Evolutionary conservation across 1,140 invertebrate species (phyloP), one percentile per base, ranked within the genome.

Genomic region (Phymastichus coffea): DNA sequence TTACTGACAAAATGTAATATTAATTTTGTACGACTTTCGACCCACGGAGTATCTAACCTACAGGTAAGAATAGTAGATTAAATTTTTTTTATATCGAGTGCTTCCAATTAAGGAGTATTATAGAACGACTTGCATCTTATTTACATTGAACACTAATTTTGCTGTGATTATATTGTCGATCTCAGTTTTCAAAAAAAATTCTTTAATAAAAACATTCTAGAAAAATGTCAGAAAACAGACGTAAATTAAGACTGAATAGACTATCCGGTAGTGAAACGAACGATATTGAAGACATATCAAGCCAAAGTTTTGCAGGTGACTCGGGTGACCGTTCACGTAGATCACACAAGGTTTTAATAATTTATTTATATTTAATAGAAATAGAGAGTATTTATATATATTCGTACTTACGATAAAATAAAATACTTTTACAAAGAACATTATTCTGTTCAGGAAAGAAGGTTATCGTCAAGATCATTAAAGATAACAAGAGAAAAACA

Each of bases 381-480:
- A 37, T 37, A 14, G 14, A 37, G 12, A 37, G 3, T n/a, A 8
- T 37, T 37, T 37, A 14, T 14, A 37, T 37, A 37, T 14, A 62
- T 37, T 41, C 37, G 19, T 53, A n/a, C n/a, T n/a, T n/a, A n/a
- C n/a, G n/a, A n/a, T n/a, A 41, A 44, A 48, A 53, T 23, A 3
- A 47, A 14, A 6, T 28, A 35, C 9, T 26, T 20, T 20, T 49
- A 35, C 22, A 8, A 33, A 17, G 17, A 40, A 59, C 7, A 48
- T 44, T 44, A n/a, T n/a, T n/a, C n/a, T n/a, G 15, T 40, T 54
- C 28, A 52, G 41, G 57, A 53, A 12, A 48, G 52, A 41, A 51
- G 30, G 2, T 28, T 52, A 44, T 59, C 38, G 19, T 47, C 57
- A 15, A 56, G 57, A 26, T 38, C 44, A 20, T 25, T 35, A 15